phyloP scores from a whole-genome alignment of 2,888 invertebrate species.

The Amphimallon solstitiale region DNA sequence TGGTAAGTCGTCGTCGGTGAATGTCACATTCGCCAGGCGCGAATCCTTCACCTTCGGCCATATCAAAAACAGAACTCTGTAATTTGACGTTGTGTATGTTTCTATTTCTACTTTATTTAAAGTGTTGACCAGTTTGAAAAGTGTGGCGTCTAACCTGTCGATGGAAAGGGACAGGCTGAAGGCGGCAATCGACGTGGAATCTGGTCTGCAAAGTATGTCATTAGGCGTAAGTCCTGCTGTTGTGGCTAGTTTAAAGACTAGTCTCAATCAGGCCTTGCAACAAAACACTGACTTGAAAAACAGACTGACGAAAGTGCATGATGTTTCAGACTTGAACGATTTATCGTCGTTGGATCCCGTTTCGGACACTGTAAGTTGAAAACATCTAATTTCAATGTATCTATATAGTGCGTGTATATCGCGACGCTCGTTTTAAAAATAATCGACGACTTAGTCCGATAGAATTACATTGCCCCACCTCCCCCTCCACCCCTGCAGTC shows the following conservation, averaged over 20 bases:
- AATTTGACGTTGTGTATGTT: background rate
- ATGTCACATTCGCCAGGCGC: background rate
- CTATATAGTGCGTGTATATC: too few species aligned
- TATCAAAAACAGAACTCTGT: background rate
- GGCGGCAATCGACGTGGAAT: conserved; percentile 68
- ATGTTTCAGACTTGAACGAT: conserved; percentile 72
- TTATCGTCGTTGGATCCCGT: conserved; percentile 68
- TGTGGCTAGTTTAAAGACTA: conserved; percentile 68
- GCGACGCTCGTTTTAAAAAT: too few species aligned
- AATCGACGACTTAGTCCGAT: too few species aligned
- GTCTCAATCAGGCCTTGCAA: conserved; percentile 74
- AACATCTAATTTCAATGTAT: too few species aligned
- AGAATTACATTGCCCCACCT: too few species aligned
- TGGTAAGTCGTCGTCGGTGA: conserved; percentile 61
- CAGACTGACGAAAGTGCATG: conserved; percentile 71
- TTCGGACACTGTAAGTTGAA: conserved; percentile 65
- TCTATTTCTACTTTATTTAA: conserved; percentile 36
- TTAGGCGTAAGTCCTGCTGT: conserved; percentile 61
- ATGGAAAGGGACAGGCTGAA: conserved; percentile 72
- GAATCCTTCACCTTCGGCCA: background rate
- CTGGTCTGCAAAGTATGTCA: conserved; percentile 53
- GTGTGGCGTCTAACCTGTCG: conserved; percentile 60
- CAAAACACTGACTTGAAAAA: conserved; percentile 79
- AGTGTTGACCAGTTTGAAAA: conserved; percentile 66
- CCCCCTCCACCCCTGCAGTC: too few species aligned